Base-by-base conservation (phyloP, 2,888 invertebrate species). In the Dolichopus griseipennis region DNA sequence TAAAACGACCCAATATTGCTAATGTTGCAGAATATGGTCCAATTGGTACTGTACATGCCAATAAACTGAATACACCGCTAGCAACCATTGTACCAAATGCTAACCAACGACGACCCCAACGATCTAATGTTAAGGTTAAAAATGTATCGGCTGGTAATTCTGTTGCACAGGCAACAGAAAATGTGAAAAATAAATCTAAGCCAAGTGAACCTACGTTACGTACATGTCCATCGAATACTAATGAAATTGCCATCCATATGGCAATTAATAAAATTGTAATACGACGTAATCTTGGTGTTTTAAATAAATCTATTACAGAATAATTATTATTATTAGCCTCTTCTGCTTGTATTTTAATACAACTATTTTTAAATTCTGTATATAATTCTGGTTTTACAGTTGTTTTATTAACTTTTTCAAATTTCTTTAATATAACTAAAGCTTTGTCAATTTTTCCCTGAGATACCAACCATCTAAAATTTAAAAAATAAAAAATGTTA, bases 241-340 rank as follows among this genome's bases (percentile, higher is more conserved):
- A 76, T 0, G 93, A 92, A 68, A 93, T 91, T n/a, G 90, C 88
- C 90, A 93, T 92, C 93, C 94, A 94, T 73, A 94, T 91, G 3
- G 92, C 74, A 72, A 92, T 91, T 27, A 94, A 84, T 0, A 94
- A 83, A 65, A 93, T 82, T 0, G 93, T 90, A 70, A 90, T 90
- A 70, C 86, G 87, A 7, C 93, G 83, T 18, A 95, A 79, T 0
- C 91, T 84, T 0, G 93, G 92, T 0, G 90, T 91, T 74, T 82
- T 88, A 79, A 94, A 92, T 0, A 94, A 84, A 77, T 93, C 93
- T 68, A 93, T 73, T 0, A 93, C 90, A 0, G 93, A 92, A 78
- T 92, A 92, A 0, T 84, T 85, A 68, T 86, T 86, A 72, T 87
- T 87, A 66, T 86, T 84, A 1, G 87, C 86, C 76, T 92, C 91